Evolutionary conservation across 2,888 invertebrate genomes (phyloP), one percentile per base, ranked within the genome.

Genomic region (Diplazon laetatorius): DNA sequence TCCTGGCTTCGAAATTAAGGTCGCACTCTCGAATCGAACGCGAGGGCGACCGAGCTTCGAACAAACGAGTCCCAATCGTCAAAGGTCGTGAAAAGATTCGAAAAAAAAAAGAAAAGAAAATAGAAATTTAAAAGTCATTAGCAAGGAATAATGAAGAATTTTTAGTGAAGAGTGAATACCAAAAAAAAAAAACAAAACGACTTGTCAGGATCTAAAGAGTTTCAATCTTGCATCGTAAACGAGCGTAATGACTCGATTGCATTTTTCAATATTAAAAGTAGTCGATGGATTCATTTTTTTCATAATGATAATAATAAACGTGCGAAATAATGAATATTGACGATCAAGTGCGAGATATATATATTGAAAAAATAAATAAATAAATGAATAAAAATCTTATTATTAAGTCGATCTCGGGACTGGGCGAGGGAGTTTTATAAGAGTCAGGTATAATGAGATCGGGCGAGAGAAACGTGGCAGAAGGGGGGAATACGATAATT

Each of bases 401-500:
- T 22, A 55, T 70, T 6, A n/a, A 42, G 35, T 69, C 14, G 22
- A 70, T 63, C 14, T 59, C 20, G 20, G 59, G 22, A 65, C 5
- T 72, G 55, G 30, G 55, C 30, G 30, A 55, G 16, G 55, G 55
- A 14, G 16, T 2, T 30, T 30, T 30, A 35, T 46, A 12, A 10
- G 52, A 66, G n/a, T 18, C 68, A 69, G 42, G 48, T 70, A 71
- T 71, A 71, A 76, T 76, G 70, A 71, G 59, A 66, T 70, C 52
- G 80, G 63, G 70, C 76, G 79, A 66, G 50, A 66, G 62, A 65
- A 52, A 16, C 55, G 62, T 44, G 39, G 55, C 66, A 46, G 20
- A 68, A 68, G 77, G 71, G 70, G 76, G 72, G 66, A 81, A 80
- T 82, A 83, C 81, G 80, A 82, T 84, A 82, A 84, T 84, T 82